A percentile compares a stretch with the other conserved stretches of the same genome.
Conservation (phyloP, 2,113 vertebrate genomes). For the Bagarius yarrelli region DNA sequence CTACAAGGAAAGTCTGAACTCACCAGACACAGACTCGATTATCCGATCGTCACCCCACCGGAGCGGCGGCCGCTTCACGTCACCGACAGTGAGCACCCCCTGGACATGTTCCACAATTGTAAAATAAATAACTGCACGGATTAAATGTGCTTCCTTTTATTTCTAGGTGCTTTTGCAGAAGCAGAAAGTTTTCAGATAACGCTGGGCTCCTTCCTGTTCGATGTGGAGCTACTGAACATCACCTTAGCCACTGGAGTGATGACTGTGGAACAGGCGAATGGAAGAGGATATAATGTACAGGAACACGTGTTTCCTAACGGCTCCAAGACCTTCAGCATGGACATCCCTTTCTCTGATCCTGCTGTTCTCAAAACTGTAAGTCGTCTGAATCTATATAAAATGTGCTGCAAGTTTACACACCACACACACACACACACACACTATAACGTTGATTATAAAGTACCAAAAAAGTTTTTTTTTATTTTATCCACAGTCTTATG, state of each 20-base stretch:
- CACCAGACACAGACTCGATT: constrained; percentile 71
- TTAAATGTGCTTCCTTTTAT: no score
- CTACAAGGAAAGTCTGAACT: constrained; percentile 53
- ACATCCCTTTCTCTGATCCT: constrained; percentile 66
- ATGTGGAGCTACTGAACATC: constrained; percentile 74
- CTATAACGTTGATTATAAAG: no score
- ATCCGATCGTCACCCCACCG: constrained; percentile 63
- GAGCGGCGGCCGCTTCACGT: constrained; percentile 47
- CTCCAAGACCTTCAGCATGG: constrained; percentile 63
- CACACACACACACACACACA: no score
- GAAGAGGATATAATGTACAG: constrained; percentile 61
- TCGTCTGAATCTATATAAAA: neutral
- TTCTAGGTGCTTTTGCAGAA: constrained; percentile 62
- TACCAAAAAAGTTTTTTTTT: no score
- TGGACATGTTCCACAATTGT: no score
- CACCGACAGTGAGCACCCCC: constrained; percentile 60
- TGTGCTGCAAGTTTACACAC: no score
- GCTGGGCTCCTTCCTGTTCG: constrained; percentile 73
- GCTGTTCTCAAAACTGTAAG: constrained; percentile 70
- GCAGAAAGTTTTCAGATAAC: constrained; percentile 61
- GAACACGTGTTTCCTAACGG: constrained; percentile 64
- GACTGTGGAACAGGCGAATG: constrained; percentile 60
- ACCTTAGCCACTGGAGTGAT: constrained; percentile 62
- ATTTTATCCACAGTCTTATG: no score
- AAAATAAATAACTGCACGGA: no score